Evolutionary conservation across 2,113 vertebrate species (phyloP).

Genomic region (Miniopterus natalensis): DNA sequence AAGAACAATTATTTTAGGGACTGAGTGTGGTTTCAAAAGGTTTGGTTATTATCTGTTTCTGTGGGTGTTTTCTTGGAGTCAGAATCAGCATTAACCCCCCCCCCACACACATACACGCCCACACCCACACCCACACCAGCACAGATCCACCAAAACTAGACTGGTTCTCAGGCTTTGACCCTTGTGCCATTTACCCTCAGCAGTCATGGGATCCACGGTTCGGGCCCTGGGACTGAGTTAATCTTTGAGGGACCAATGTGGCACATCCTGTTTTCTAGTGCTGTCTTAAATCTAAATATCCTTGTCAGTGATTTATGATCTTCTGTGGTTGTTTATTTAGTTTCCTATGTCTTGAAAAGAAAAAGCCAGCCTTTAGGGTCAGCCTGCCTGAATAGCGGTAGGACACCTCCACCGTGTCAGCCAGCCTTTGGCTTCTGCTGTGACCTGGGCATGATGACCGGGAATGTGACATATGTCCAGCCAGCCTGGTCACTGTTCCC

Average conservation of each 20-base stretch:
- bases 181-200: background rate
- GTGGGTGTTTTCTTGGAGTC: background rate
- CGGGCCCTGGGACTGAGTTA: background rate
- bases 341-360: background rate
- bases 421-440: background rate
- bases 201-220: background rate
- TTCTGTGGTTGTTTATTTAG: constrained; percentile 42
- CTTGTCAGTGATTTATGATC: constrained; percentile 66
- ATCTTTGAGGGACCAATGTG: background rate
- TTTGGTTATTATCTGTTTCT: background rate
- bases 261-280: background rate
- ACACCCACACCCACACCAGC: background rate
- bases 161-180: background rate
- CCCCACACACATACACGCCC: accelerated
- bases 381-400: background rate
- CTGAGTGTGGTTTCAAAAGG: background rate
- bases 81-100: background rate
- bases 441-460: background rate
- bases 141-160: background rate
- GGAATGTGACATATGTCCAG: background rate
- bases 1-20: background rate
- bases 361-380: background rate
- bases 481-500: background rate
- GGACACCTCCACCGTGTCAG: background rate
- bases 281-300: constrained; percentile 53